These are phyloP conservation scores for Parotocinclus haroldoi DNA, from an alignment of 2,797 vertebrate genomes.

Conservation along the genomic window DNA sequence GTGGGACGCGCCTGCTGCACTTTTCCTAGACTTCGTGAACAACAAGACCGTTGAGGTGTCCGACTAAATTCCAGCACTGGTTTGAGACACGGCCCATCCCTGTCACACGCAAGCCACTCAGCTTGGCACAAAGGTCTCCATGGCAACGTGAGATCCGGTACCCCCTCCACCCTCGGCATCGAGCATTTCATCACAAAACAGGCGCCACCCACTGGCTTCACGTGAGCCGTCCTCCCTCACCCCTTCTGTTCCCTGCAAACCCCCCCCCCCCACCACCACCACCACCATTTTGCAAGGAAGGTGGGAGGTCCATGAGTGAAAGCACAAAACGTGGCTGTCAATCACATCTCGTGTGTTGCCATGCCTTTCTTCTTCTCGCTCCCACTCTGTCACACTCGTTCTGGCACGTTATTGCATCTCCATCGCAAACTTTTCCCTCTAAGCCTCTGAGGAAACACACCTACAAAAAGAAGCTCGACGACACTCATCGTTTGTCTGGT, in stretches of 20 bases:
- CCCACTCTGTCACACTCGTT: not conserved
- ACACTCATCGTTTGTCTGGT: not conserved
- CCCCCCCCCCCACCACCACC: constrained; percentile 40
- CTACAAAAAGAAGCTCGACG: too few species aligned
- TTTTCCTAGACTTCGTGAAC: not conserved
- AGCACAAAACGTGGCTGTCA: constrained; percentile 11
- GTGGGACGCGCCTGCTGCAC: not conserved
- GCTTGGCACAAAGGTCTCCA: constrained; percentile 60
- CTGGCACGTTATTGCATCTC: not conserved
- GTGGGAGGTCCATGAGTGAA: constrained; percentile 23
- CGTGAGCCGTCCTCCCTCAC: not conserved
- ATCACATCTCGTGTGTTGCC: constrained; percentile 23
- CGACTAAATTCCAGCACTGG: not conserved
- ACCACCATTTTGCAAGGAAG: constrained; percentile 29
- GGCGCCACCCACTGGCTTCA: not conserved
- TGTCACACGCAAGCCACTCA: constrained; percentile 55
- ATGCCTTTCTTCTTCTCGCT: not conserved
- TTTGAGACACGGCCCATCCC: constrained; percentile 54
- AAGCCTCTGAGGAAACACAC: not conserved
- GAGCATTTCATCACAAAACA: constrained; percentile 55
- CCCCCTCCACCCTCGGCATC: constrained; percentile 57
- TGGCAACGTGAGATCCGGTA: constrained; percentile 59
- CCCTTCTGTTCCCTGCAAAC: not conserved
- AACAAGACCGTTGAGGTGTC: not conserved
- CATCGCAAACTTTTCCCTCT: not conserved